Base-by-base conservation (phyloP, 1,140 invertebrate genomes). In the Neelides sp. region DNA sequence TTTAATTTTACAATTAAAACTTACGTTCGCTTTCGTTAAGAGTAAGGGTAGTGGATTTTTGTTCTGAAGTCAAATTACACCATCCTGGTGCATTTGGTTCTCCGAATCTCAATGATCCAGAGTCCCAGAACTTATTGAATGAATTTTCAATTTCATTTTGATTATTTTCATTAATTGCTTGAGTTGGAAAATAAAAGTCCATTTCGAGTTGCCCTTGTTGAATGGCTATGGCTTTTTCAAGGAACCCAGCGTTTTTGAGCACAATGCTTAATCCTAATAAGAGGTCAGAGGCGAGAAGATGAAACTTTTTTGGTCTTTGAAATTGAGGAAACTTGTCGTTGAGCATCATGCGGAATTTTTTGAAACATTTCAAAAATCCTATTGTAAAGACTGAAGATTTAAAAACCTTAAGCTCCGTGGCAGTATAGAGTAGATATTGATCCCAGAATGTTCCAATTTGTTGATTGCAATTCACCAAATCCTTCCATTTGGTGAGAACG, bases 261-360 rank as follows among this genome's bases (percentile, higher is more conserved):
- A 55, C 24, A 2, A 57, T 28, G n/a, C 34, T 48, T 3, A 61
- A 17, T 2, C 36, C 27, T 2, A 50, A 27, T 20, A 41, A 30
- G 13, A 57, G 22, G 26, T 61, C 58, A 2, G 52, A 10, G 13
- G 57, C 39, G 2, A 61, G 34, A 1, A 61, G 20, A 3, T 30
- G 47, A 28, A 57, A 55, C 32, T 57, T 61, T 32, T 43, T 32
- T 0, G 58, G 58, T 26, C 52, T 15, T 51, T 57, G 58, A 44
- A 55, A 55, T 12, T 28, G 30, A 4, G 54, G 55, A 30, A 50
- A 61, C 12, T 34, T 45, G 10, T 54, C 46, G 28, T 30, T 57
- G n/a, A 57, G 23, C 58, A 61, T 61, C 8, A 41, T 40, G 4
- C 52, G 49, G 34, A 57, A 57, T 50, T 61, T 61, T 48, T 54